Evolutionary conservation across 2,113 vertebrate species (phyloP), one percentile per base, ranked within the genome.

Genomic region (Neoarius graeffei): DNA sequence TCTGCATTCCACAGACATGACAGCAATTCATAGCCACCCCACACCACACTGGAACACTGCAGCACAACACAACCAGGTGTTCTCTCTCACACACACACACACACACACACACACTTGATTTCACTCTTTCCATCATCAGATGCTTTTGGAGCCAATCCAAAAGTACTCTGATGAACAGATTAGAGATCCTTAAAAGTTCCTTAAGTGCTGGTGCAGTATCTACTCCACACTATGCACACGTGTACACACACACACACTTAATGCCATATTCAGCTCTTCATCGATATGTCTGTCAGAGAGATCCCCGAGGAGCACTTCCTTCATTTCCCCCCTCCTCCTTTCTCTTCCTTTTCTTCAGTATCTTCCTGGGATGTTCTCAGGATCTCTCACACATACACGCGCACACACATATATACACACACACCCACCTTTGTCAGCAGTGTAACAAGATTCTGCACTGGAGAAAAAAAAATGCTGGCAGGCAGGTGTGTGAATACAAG

Each of bases 1-100:
- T 74, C 62, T 91, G 91, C 92, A 95, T 95, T 94, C 94, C 93
- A 93, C 89, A 93, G 90, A 89, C 89, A 91, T 95, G 94, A 95
- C 91, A 91, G 86, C 89, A 50, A 81, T 87, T 90, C 15, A 30
- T 74, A 74, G 82, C 14, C 59, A 74, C 69, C 54, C 10, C n/a
- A 69, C 50, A 57, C 30, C 62, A 83, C 62, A 67, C 25, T 66
- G 27, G 7, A 52, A 83, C 81, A 23, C 0, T 48, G 81, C 30
- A 48, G 81, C 57, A 60, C 57, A 83, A 66, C 82, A 83, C 42
- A 54, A 67, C 62, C 82, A 67, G 82, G 62, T 67, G 82, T 48
- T 67, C 48, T 42, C 23, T 67, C 48, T 42, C 23, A 66, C 50
- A 67, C n/a, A 86, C 59, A 52, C 84, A 74, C 52, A 59, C 84